A percentile compares a stretch with the other conserved stretches of the same genome.
phyloP scores from a whole-genome alignment of 2,888 invertebrate species.

The Vesta saturnalis region DNA sequence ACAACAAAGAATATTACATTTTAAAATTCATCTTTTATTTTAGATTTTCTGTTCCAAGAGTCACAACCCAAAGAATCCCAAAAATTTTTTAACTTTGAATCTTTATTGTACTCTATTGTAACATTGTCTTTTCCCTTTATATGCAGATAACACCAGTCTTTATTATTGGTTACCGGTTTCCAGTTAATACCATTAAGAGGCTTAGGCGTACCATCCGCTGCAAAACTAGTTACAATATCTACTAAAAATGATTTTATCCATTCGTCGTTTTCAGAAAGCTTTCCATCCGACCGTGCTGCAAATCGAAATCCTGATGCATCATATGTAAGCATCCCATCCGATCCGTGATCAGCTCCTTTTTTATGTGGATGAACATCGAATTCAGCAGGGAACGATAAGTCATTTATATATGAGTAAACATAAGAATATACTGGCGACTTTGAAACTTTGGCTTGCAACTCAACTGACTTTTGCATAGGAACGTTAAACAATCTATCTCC shows the following conservation, averaged over 20 bases:
- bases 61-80: too few relatives aligned
- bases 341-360: not conserved
- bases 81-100: too few relatives aligned
- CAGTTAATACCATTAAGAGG: too few relatives aligned
- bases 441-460: conserved; percentile 65
- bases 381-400: not conserved
- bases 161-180: too few relatives aligned
- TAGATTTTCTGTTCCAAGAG: too few relatives aligned
- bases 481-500: conserved; percentile 70
- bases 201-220: not conserved
- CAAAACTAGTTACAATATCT: not conserved
- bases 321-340: not conserved
- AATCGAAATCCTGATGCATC: not conserved
- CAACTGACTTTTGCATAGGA: conserved; percentile 66
- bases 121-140: too few relatives aligned
- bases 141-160: too few relatives aligned
- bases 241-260: not conserved
- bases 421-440: conserved; percentile 70
- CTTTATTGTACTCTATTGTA: too few relatives aligned
- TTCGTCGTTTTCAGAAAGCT: not conserved
- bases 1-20: too few relatives aligned
- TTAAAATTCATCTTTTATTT: too few relatives aligned
- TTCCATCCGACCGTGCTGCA: not conserved
- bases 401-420: conserved; percentile 62
- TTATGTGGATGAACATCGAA: too few relatives aligned